A percentile compares a stretch with the other conserved stretches of the same genome.
phyloP scores from a whole-genome alignment of 2,888 invertebrate genomes.

The Cyclophora punctaria region DNA sequence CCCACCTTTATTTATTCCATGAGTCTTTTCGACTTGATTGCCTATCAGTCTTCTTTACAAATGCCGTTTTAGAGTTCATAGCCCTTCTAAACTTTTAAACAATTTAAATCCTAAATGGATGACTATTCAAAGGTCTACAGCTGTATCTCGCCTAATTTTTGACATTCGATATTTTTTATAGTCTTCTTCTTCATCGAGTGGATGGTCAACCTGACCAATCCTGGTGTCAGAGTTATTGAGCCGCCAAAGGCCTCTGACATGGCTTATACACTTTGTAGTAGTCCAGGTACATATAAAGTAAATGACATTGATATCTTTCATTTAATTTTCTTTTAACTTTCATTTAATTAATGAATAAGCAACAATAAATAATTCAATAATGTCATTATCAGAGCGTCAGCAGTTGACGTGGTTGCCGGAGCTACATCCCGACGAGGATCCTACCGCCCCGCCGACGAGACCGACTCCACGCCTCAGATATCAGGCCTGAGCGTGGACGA shows the following conservation, averaged over 20 bases:
- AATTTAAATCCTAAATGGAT: too few relatives aligned
- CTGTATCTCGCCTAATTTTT: too few relatives aligned
- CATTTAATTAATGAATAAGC: too few relatives aligned
- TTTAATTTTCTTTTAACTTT: neutral
- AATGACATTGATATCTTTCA: neutral
- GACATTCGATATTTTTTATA: too few relatives aligned
- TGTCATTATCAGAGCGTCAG: constrained; percentile 77
- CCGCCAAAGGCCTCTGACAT: too few relatives aligned
- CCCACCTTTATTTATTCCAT: neutral
- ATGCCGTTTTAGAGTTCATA: neutral
- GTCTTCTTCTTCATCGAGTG: too few relatives aligned
- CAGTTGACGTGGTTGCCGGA: constrained; percentile 88
- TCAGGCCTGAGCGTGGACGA: constrained; percentile 80
- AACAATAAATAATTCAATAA: too few relatives aligned
- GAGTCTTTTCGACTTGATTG: neutral
- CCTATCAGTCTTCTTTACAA: neutral
- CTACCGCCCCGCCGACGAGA: constrained; percentile 76
- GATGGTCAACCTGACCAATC: too few relatives aligned
- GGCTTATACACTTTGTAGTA: too few relatives aligned
- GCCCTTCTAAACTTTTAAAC: too few relatives aligned
- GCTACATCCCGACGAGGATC: constrained; percentile 77
- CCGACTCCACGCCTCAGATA: constrained; percentile 71
- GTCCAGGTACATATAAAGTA: neutral
- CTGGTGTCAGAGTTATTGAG: too few relatives aligned
- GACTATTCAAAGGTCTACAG: too few relatives aligned